Evolutionary conservation across 23 tunicate species (phyloP), one percentile per base, ranked within the genome.

Genomic region (Trididemnum nubilum): DNA sequence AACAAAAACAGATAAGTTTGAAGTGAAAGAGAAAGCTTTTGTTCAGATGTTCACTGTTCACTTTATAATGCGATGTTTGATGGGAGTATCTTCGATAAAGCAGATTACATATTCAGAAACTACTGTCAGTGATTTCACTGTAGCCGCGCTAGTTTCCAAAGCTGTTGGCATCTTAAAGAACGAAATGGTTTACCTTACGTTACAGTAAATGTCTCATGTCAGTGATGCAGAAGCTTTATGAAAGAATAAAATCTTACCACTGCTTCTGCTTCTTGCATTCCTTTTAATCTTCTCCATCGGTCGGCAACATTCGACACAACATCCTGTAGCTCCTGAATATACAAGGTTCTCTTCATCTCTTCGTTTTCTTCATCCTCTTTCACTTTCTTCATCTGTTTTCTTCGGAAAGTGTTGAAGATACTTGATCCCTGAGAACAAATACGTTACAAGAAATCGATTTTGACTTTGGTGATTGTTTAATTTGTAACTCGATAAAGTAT

Each of bases 311-410:
- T 92, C 24, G 92, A 83, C 27, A 72, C 60, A 0, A 92, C 74
- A 75, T 92, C 97, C 76, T 87, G 86, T 5, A 92, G 72, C 64
- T 92, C 97, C 33, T 92, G 92, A 3, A 40, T 66, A 82, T 82
- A 92, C 31, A 92, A 60, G n/a, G 89, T 92, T 59, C 73, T 35
- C 73, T 73, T 90, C 97, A 92, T 92, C 72, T 92, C 89, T 28
- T 52, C 86, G 15, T 82, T 71, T 25, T 67, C 79, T 9, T 58
- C 86, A 15, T 73, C 83, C 71, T 92, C 97, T 73, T 92, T 92
- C 40, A 92, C 71, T 54, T 86, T 82, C 63, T 87, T 92, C 78
- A 81, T 78, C 0, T 89, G 80, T 82, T 77, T 61, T 63, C 52
- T 77, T 44, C 86, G 82, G 78, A 92, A 85, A 2, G 97, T 88